These are phyloP conservation scores for Rhopilema esculentum DNA, from an alignment of 30 jellyfish, hydroid and myxozoan genomes.

Conservation along the genomic window DNA sequence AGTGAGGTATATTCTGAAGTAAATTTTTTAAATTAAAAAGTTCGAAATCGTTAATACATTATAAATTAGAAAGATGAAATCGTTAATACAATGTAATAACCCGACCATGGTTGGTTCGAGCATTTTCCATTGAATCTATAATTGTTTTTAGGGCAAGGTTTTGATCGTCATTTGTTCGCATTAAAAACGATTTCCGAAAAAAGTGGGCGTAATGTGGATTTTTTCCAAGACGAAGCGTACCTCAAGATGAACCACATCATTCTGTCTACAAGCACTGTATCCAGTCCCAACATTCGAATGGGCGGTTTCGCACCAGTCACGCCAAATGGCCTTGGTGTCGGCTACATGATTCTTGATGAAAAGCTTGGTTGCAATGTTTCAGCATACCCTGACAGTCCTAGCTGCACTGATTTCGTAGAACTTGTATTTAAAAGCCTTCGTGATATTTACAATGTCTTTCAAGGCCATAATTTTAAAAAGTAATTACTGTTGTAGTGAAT, in stretches of 20 bases:
- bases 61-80: no score
- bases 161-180: slow-evolving; percentile 96
- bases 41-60: no score
- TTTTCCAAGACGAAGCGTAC: slow-evolving; percentile 90
- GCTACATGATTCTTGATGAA: slow-evolving; percentile 82
- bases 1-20: no score
- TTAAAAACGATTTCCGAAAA: slow-evolving; percentile 67
- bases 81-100: not conserved
- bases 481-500: not conserved
- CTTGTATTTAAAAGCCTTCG: slow-evolving; percentile 71
- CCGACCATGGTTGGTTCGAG: not conserved
- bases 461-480: slow-evolving; percentile 86
- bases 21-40: no score
- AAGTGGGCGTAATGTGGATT: slow-evolving; percentile 70
- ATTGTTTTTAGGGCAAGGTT: slow-evolving; percentile 82
- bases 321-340: slow-evolving; percentile 93
- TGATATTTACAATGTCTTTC: slow-evolving; percentile 78
- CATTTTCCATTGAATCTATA: not conserved
- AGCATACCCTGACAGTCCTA: slow-evolving; percentile 97
- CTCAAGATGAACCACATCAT: slow-evolving; percentile 82
- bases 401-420: slow-evolving; percentile 76
- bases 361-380: slow-evolving; percentile 85
- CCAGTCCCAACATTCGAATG: slow-evolving; percentile 68
- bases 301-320: slow-evolving; percentile 99
- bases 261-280: slow-evolving; percentile 95